These are phyloP conservation scores for Callyntrura sp. DNA, from an alignment of 2,888 invertebrate species.

Conservation along the genomic window DNA sequence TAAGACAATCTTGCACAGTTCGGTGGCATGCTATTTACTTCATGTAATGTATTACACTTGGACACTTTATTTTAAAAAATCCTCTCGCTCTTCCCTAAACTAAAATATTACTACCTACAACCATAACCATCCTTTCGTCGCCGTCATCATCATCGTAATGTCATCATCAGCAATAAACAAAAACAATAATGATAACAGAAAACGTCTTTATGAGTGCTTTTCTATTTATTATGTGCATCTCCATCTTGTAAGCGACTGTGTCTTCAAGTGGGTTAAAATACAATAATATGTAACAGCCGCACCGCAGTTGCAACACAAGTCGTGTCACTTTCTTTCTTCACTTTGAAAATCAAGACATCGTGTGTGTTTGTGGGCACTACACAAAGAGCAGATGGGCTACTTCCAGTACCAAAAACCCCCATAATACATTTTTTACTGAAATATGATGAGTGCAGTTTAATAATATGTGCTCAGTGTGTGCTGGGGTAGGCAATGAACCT, in stretches of 20 bases:
- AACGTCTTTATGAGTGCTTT: constrained; percentile 12
- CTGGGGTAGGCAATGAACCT: constrained; percentile 12
- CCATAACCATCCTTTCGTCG: neutral
- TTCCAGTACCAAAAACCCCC: neutral
- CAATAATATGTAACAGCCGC: neutral
- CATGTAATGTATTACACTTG: neutral
- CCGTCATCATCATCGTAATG: neutral
- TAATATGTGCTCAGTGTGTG: neutral
- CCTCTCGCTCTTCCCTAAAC: neutral
- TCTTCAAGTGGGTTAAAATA: neutral
- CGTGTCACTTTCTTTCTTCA: constrained; percentile 33
- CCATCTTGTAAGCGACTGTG: neutral
- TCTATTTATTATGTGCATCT: neutral
- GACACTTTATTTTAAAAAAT: neutral
- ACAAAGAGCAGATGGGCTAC: neutral
- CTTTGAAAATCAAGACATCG: neutral
- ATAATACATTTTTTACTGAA: constrained; percentile 36
- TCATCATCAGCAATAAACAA: constrained; percentile 36
- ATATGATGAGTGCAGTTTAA: constrained; percentile 15
- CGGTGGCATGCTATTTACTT: constrained; percentile 28
- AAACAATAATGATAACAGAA: constrained; percentile 58
- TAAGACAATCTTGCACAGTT: constrained; percentile 33
- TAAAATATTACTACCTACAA: neutral
- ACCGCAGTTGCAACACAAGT: constrained; percentile 4
- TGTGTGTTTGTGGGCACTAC: neutral